Evolutionary conservation across 2,113 vertebrate species (phyloP), one percentile per base, ranked within the genome.

Genomic region (Hystrix brachyura): DNA sequence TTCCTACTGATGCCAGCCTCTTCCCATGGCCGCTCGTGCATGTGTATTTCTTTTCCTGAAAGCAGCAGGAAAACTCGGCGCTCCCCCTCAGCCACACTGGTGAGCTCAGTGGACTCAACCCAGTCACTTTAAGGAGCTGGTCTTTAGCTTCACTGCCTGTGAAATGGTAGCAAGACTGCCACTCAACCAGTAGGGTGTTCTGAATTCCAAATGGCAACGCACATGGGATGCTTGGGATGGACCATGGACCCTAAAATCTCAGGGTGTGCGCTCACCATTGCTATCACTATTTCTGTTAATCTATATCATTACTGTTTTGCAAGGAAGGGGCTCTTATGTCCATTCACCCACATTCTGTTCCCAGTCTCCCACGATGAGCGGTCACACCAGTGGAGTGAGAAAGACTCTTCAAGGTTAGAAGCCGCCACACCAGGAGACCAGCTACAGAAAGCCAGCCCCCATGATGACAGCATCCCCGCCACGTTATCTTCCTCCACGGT

Each of bases 11-110:
- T n/a, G 11, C 38, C 10, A 7, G 18, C 27, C 48, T 15, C 53
- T 46, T 53, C 12, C 6, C 1, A 2, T 12, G 34, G 84, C 27
- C 64, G 55, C 12, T 38, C 0, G 1, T 1, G 18, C 3, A 25
- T 3, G 6, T 7, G 0, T 5, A 18, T 64, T n/a, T 55, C 43
- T 55, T 48, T 60, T 27, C 23, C 5, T 29, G 8, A 46, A 29
- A 74, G 64, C 7, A 71, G 53, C 15, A 62, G 72, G 25, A 15
- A 1, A n/a, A 13, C 7, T 25, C 1, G 8, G n/a, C 0, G 38
- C 4, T 29, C 38, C 5, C 1, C 8, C 81, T 34, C 12, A 8
- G 65, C 27, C 55, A 29, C 32, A 4, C 2, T 23, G 4, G 76
- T 23, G 57, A 17, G 81, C 23, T 79, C 48, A 19, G 59, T 7